Conservation (phyloP, 2,113 vertebrate species). For the Podiceps cristatus region DNA sequence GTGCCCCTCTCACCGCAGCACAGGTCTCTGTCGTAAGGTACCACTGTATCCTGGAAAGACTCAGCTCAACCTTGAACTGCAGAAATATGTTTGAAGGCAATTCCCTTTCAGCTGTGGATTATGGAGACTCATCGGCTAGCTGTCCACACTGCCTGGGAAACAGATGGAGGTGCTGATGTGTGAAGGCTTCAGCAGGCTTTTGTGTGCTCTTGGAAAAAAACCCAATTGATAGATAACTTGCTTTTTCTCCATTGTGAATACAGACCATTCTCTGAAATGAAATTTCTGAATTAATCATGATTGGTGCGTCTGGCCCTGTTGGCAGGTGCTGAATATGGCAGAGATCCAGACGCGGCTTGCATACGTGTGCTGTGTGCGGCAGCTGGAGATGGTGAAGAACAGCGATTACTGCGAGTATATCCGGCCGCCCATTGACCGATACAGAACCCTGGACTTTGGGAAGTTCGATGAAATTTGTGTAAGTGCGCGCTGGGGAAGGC, state of each 20-base stretch:
- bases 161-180: not conserved
- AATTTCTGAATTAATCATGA: not conserved
- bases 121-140: not conserved
- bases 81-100: not conserved
- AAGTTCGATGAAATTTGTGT: slow-evolving; percentile 95
- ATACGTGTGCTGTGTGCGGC: slow-evolving; percentile 93
- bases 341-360: slow-evolving; percentile 95
- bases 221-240: not conserved
- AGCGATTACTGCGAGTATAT: slow-evolving; percentile 95
- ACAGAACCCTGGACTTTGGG: slow-evolving; percentile 90
- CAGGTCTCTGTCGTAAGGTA: not conserved
- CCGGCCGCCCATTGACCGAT: slow-evolving; percentile 89
- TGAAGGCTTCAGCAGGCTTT: not conserved
- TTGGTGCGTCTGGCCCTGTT: not conserved
- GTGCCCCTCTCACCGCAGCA: not conserved
- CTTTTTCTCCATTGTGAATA: not conserved
- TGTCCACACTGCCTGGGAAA: not conserved
- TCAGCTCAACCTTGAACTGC: not conserved
- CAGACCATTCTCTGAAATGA: not conserved
- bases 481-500: slow-evolving; percentile 66
- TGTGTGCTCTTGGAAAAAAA: not conserved
- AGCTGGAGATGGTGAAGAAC: slow-evolving; percentile 90
- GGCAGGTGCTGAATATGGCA: slow-evolving; percentile 93
- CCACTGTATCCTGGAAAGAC: fast-evolving
- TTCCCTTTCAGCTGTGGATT: not conserved